These are phyloP conservation scores for Eupithecia inturbata DNA, from an alignment of 2,888 invertebrate species.

Conservation along the genomic window DNA sequence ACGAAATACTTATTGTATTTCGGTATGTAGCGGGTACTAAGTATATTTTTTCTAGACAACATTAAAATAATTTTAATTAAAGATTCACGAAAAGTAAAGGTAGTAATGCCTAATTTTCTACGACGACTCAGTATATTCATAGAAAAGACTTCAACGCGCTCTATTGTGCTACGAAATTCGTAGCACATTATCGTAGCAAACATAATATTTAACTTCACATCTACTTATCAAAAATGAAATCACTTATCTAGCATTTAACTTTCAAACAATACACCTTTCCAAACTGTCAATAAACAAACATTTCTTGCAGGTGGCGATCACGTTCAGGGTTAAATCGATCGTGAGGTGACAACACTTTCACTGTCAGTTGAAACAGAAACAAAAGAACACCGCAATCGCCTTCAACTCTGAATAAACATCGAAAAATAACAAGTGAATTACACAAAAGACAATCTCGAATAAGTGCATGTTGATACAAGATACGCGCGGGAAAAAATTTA, in stretches of 20 bases:
- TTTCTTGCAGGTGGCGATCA: constrained; percentile 69
- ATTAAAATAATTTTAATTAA: neutral
- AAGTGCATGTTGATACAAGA: constrained; percentile 10
- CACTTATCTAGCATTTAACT: constrained; percentile 32
- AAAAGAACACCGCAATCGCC: constrained; percentile 34
- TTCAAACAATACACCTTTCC: constrained; percentile 55
- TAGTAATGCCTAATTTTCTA: neutral
- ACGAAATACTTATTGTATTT: no score
- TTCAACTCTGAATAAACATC: constrained; percentile 49
- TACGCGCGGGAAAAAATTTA: constrained; percentile 9
- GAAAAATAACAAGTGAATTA: constrained; percentile 11
- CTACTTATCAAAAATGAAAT: constrained; percentile 14
- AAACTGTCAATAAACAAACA: constrained; percentile 55
- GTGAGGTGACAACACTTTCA: constrained; percentile 77
- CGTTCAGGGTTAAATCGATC: constrained; percentile 64
- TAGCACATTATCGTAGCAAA: constrained; percentile 8
- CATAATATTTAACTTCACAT: neutral
- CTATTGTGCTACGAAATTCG: neutral
- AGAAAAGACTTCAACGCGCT: constrained; percentile 8
- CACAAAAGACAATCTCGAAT: neutral
- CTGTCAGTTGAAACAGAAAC: constrained; percentile 62
- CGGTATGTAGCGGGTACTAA: no score
- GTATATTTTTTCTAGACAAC: neutral
- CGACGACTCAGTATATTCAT: neutral
- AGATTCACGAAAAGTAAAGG: neutral